A percentile compares a stretch with the other conserved stretches of the same genome.
Evolutionary conservation across 2,797 vertebrate genomes (phyloP).

Genomic region (Telmatherina bonti): DNA sequence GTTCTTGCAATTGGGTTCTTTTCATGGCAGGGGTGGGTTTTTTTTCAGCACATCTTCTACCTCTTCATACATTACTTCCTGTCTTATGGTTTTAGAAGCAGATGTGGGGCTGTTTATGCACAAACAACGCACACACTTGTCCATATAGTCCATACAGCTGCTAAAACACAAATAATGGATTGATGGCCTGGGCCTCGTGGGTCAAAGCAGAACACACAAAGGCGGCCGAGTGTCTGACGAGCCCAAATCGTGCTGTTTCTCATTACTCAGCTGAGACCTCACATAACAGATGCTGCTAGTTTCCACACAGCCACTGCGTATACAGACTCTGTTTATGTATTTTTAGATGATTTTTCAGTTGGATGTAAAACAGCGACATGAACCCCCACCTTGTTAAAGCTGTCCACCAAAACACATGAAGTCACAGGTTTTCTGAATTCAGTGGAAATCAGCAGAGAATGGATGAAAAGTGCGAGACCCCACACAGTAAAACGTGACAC

Average conservation of each 20-base stretch:
- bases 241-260: slow-evolving; percentile 20
- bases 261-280: slow-evolving; percentile 32
- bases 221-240: slow-evolving; percentile 5
- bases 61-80: too few species aligned
- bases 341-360: slow-evolving; percentile 32
- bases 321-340: slow-evolving; percentile 41
- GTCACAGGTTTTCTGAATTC: slow-evolving; percentile 21
- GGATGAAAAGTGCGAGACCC: slow-evolving; percentile 5
- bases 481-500: slow-evolving; percentile 14
- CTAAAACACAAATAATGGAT: slow-evolving; percentile 18
- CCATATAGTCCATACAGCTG: neutral
- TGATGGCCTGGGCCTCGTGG: slow-evolving; percentile 1
- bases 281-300: slow-evolving; percentile 25
- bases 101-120: slow-evolving; percentile 4
- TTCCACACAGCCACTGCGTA: slow-evolving; percentile 23
- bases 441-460: slow-evolving; percentile 1
- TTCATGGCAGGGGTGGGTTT: too few species aligned
- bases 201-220: slow-evolving; percentile 17
- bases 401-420: slow-evolving; percentile 31
- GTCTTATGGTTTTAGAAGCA: too few species aligned
- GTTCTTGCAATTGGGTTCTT: too few species aligned
- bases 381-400: slow-evolving; percentile 20
- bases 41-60: too few species aligned
- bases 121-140: slow-evolving; percentile 9
- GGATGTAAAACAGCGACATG: slow-evolving; percentile 9